These are phyloP conservation scores for Myoxocephalus aenaeus DNA, from an alignment of 2,797 vertebrate species.

Conservation along the genomic window DNA sequence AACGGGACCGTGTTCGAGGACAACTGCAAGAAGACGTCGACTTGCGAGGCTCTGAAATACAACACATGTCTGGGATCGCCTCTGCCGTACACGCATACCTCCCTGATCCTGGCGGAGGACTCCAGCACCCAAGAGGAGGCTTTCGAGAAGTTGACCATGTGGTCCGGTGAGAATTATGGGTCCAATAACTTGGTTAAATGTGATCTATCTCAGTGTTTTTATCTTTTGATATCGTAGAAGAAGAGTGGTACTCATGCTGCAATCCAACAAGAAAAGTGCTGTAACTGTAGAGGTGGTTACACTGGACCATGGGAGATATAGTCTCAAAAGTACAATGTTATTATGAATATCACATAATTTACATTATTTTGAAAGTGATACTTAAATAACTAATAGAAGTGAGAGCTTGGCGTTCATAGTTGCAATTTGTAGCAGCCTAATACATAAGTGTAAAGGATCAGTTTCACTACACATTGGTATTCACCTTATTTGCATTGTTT, in stretches of 20 bases:
- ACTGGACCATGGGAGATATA: not conserved
- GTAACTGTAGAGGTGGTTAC: not conserved
- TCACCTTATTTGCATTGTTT: not conserved
- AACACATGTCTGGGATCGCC: constrained; percentile 92
- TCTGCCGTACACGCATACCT: constrained; percentile 92
- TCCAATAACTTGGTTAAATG: not conserved
- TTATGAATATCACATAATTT: not conserved
- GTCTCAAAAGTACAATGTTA: not conserved
- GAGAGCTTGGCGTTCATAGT: not conserved
- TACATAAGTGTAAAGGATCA: not conserved
- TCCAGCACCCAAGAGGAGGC: constrained; percentile 92
- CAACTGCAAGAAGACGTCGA: constrained; percentile 88
- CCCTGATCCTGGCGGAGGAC: constrained; percentile 91
- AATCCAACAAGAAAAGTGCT: not conserved
- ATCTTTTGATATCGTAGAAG: not conserved
- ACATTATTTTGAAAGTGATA: not conserved
- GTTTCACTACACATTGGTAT: not conserved
- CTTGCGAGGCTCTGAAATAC: constrained; percentile 90
- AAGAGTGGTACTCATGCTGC: not conserved
- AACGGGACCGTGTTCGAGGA: constrained; percentile 84
- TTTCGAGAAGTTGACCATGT: constrained; percentile 92
- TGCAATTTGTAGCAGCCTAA: constrained; percentile 13
- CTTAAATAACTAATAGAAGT: not conserved
- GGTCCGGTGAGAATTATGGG: constrained; percentile 89
- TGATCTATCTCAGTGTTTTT: not conserved